Conservation (phyloP, 1,140 invertebrate species). For the Hycleus cichorii region DNA sequence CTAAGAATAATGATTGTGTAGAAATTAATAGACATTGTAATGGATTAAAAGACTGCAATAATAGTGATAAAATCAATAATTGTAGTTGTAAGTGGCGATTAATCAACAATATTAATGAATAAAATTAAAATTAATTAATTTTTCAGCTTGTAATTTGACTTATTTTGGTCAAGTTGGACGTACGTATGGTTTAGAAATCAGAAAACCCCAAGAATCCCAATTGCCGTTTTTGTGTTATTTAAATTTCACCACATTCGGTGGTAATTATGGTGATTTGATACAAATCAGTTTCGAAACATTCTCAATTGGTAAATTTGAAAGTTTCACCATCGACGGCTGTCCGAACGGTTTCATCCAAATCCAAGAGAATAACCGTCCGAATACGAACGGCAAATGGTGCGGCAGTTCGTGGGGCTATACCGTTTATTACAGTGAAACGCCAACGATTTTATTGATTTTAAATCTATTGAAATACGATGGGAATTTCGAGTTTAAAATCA, state of each 20-base stretch:
- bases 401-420: constrained; percentile 77
- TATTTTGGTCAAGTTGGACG: constrained; percentile 71
- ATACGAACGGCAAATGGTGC: constrained; percentile 74
- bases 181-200: constrained; percentile 69
- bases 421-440: constrained; percentile 76
- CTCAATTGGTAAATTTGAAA: constrained; percentile 65
- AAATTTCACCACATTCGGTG: constrained; percentile 69
- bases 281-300: constrained; percentile 72
- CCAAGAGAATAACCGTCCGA: constrained; percentile 59
- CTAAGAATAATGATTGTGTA: too few relatives aligned
- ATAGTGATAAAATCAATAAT: too few relatives aligned
- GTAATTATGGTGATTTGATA: constrained; percentile 63
- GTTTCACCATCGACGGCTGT: constrained; percentile 68
- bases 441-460: constrained; percentile 27
- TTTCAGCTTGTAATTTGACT: constrained; percentile 70
- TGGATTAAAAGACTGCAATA: too few relatives aligned
- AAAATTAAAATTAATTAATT: too few relatives aligned
- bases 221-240: constrained; percentile 70
- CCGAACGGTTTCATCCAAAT: constrained; percentile 76
- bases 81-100: too few relatives aligned
- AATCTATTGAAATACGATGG: neutral
- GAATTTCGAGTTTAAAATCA: constrained; percentile 75
- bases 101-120: too few relatives aligned
- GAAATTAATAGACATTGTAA: too few relatives aligned
- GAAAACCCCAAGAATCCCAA: constrained; percentile 62